phyloP scores from a whole-genome alignment of 1,140 invertebrate species.

The Bombus ignitus region DNA sequence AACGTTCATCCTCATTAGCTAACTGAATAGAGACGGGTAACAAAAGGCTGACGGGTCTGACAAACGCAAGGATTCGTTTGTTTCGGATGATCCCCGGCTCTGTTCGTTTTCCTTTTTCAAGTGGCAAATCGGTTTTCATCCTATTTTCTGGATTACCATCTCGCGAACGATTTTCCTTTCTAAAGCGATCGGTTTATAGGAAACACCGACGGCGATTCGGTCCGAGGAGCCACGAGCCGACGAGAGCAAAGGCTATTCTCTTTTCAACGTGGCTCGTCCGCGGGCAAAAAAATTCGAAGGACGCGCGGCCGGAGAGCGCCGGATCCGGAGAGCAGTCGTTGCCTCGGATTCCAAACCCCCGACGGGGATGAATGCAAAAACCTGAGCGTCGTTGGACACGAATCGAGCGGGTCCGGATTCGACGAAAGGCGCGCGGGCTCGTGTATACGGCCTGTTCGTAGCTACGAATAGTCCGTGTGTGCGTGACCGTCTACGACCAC shows the following conservation, averaged over 20 bases:
- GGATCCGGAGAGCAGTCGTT: background rate
- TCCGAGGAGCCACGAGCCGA: background rate
- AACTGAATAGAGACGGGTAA: slow-evolving; percentile 69
- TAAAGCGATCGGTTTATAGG: background rate
- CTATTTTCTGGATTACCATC: slow-evolving; percentile 8
- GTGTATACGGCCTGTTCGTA: slow-evolving; percentile 9
- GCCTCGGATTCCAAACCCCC: slow-evolving; percentile 13
- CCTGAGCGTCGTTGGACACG: slow-evolving; percentile 16
- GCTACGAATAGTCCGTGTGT: slow-evolving; percentile 36
- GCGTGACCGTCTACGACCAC: slow-evolving; percentile 66
- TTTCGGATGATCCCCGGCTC: slow-evolving; percentile 60
- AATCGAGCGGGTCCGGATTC: slow-evolving; percentile 15
- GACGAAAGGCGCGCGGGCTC: slow-evolving; percentile 28
- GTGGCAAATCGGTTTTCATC: background rate
- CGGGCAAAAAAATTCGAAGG: slow-evolving; percentile 29
- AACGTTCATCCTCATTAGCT: slow-evolving; percentile 77
- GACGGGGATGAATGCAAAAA: slow-evolving; percentile 35
- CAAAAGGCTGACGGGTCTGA: slow-evolving; percentile 53
- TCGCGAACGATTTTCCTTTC: background rate
- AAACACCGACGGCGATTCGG: background rate
- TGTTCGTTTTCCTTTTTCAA: background rate
- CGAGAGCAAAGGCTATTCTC: background rate
- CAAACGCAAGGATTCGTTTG: slow-evolving; percentile 64
- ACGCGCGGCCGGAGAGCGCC: background rate
- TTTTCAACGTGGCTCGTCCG: background rate